phyloP scores from a whole-genome alignment of 64 coral and sea anemone genomes.

The Montipora foliosa region DNA sequence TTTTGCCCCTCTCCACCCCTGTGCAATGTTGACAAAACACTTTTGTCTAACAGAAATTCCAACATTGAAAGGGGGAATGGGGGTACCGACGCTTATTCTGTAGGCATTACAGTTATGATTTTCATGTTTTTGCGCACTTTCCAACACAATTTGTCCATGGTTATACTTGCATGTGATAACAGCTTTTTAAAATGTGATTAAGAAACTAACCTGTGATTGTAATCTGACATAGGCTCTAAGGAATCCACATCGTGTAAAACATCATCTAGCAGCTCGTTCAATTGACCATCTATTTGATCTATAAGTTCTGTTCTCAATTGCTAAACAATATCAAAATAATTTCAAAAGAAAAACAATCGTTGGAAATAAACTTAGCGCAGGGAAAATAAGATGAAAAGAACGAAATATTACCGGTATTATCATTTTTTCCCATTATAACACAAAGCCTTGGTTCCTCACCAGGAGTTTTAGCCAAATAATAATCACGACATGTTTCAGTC shows the following conservation, averaged over 20 bases:
- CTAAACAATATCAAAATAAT: constrained; percentile 37
- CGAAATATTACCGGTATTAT: too few species aligned
- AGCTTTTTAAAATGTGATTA: too few species aligned
- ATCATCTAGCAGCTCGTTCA: constrained; percentile 86
- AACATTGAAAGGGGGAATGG: too few species aligned
- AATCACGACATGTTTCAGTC: background rate
- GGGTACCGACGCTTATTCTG: too few species aligned
- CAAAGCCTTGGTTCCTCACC: background rate
- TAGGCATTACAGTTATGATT: too few species aligned
- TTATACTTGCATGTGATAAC: background rate
- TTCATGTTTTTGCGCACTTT: too few species aligned
- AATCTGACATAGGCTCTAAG: background rate
- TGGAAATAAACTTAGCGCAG: too few species aligned
- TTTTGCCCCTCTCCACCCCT: too few species aligned
- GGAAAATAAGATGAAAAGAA: background rate
- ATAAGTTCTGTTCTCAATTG: constrained; percentile 81
- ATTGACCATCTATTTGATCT: constrained; percentile 88
- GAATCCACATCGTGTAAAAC: constrained; percentile 73
- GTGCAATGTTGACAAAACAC: too few species aligned
- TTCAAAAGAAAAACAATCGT: background rate
- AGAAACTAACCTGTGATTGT: background rate
- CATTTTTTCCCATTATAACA: too few species aligned
- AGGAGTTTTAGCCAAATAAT: background rate
- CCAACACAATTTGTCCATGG: too few species aligned
- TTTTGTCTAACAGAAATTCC: too few species aligned